phyloP scores from a whole-genome alignment of 1,140 invertebrate species.

The Apocrypta bakeri region DNA sequence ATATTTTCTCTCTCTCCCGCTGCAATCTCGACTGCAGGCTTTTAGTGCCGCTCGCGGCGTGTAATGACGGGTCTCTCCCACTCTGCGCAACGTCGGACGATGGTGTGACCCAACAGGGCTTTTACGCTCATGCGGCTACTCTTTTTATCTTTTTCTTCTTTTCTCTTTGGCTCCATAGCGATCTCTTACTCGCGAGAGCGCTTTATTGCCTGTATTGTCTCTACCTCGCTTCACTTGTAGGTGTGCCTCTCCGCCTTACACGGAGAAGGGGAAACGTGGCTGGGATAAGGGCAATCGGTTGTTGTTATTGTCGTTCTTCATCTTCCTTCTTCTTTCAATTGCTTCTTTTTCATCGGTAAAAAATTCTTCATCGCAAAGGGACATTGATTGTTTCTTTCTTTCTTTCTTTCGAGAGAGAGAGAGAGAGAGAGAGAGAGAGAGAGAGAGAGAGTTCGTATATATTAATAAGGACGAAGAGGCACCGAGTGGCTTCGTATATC shows the following conservation, averaged over 20 bases:
- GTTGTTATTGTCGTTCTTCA: too few relatives aligned
- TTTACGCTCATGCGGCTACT: slow-evolving; percentile 40
- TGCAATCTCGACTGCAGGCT: background rate
- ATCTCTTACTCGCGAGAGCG: background rate
- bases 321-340: too few relatives aligned
- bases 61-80: slow-evolving; percentile 54
- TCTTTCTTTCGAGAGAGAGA: too few relatives aligned
- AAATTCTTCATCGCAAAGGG: background rate
- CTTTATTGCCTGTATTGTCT: background rate
- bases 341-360: background rate
- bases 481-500: too few relatives aligned
- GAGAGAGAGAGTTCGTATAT: too few relatives aligned
- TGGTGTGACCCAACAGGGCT: slow-evolving; percentile 53
- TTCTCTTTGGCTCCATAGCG: background rate
- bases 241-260: background rate
- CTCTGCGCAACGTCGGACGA: slow-evolving; percentile 45
- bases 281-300: too few relatives aligned
- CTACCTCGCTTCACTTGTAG: slow-evolving; percentile 1
- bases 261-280: too few relatives aligned
- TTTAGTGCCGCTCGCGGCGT: slow-evolving; percentile 28
- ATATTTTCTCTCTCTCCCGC: slow-evolving; percentile 38
- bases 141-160: slow-evolving; percentile 24
- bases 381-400: background rate
- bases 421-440: too few relatives aligned
- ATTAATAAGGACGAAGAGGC: too few relatives aligned